Evolutionary conservation across 2,113 vertebrate genomes (phyloP).

Genomic region (Eupsittula cactorum): DNA sequence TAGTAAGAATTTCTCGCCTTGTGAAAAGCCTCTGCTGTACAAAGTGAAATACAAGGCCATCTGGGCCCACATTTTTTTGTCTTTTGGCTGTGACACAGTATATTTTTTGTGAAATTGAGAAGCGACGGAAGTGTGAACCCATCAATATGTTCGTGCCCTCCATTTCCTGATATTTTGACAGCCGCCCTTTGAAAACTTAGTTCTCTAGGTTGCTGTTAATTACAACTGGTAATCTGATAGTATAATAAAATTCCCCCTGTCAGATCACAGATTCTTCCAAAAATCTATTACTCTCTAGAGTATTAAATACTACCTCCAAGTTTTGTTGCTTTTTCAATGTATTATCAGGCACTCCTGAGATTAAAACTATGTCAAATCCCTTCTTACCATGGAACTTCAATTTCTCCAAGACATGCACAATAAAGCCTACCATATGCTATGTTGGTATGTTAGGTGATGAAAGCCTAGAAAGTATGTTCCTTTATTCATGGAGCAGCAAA

Average conservation of each 20-base stretch:
- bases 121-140: not conserved
- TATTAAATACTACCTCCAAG: not conserved
- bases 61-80: conserved; percentile 12
- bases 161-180: conserved; percentile 44
- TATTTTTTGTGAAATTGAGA: conserved; percentile 8
- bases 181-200: conserved; percentile 31
- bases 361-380: not conserved
- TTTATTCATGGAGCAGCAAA: not conserved
- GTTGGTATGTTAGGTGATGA: not conserved
- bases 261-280: not conserved
- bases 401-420: not conserved
- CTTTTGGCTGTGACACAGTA: not conserved
- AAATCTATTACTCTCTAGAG: not conserved
- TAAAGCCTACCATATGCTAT: conserved; percentile 25
- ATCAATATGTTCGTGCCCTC: conserved; percentile 48
- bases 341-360: not conserved
- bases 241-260: not conserved
- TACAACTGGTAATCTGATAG: not conserved
- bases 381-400: not conserved
- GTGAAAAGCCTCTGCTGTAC: not conserved
- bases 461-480: conserved; percentile 35
- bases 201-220: conserved; percentile 26
- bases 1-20: not conserved
- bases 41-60: conserved; percentile 17
- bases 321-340: not conserved